A percentile compares a stretch with the other conserved stretches of the same genome.
Conservation (phyloP, 64 coral and sea anemone genomes). For the Catalaphyllia jardinei region DNA sequence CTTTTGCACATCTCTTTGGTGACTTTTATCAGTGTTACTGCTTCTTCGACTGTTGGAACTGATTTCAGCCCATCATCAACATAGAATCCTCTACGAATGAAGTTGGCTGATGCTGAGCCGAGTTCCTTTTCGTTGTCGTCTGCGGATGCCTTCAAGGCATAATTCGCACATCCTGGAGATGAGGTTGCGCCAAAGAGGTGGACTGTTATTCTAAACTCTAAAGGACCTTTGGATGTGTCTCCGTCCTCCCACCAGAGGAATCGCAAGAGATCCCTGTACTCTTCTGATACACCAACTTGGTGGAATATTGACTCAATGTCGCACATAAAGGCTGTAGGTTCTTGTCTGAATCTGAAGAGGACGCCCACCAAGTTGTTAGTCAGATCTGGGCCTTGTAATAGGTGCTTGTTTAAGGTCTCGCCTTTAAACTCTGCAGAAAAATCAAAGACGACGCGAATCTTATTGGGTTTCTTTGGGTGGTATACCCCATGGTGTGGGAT, state of each 20-base stretch:
- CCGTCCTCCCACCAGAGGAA: conserved; percentile 56
- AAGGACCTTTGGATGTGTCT: not conserved
- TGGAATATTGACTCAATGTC: conserved; percentile 49
- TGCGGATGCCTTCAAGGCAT: conserved; percentile 24
- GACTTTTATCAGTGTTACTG: conserved; percentile 17
- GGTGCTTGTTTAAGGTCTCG: conserved; percentile 10
- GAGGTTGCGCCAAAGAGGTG: conserved; percentile 51
- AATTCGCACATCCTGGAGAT: conserved; percentile 34
- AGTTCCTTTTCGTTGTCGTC: conserved; percentile 9
- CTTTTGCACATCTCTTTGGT: conserved; percentile 29
- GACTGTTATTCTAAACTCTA: conserved; percentile 41
- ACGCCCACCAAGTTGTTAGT: conserved; percentile 35
- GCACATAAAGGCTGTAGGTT: conserved; percentile 15
- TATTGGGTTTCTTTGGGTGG: not conserved
- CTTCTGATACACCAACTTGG: conserved; percentile 39
- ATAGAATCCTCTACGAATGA: conserved; percentile 37
- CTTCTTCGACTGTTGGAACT: conserved; percentile 7
- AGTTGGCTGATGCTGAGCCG: conserved; percentile 14
- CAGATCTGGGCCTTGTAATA: conserved; percentile 51
- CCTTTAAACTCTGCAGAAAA: conserved; percentile 24
- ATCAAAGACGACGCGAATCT: conserved; percentile 33
- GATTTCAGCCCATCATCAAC: conserved; percentile 61
- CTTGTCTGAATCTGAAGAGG: conserved; percentile 52
- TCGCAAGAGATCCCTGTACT: conserved; percentile 19
- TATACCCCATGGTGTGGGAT: conserved; percentile 2